Conservation (phyloP, 2,113 vertebrate species). For the Eublepharis macularius region DNA sequence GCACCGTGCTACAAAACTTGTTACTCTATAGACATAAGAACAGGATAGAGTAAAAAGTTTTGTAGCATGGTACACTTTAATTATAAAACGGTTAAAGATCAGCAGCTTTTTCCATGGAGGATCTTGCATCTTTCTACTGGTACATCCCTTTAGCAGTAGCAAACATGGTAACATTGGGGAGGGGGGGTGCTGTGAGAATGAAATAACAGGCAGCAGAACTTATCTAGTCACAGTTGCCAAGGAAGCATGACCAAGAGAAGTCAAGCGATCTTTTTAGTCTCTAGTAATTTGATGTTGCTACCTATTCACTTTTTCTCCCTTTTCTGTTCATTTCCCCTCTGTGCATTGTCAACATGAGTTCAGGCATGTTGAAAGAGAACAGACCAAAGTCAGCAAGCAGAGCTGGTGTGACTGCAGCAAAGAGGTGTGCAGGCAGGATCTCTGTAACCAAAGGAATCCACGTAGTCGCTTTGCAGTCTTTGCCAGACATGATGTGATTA, state of each 20-base stretch:
- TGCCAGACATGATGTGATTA: not conserved
- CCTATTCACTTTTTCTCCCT: not conserved
- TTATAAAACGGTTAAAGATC: too few relatives aligned
- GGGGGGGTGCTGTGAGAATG: not conserved
- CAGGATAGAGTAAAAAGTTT: too few relatives aligned
- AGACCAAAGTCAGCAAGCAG: not conserved
- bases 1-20: too few relatives aligned
- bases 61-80: too few relatives aligned
- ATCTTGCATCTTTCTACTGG: too few relatives aligned
- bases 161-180: not conserved
- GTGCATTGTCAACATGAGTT: not conserved
- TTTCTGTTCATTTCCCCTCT: not conserved
- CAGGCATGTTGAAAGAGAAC: not conserved
- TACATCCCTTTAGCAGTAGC: not conserved
- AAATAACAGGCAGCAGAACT: not conserved
- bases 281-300: not conserved
- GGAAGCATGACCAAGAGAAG: not conserved
- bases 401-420: not conserved
- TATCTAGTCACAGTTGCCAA: not conserved
- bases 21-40: too few relatives aligned
- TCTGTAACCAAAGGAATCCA: not conserved
- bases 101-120: too few relatives aligned
- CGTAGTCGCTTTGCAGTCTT: not conserved
- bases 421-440: not conserved
- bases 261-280: not conserved